These are phyloP conservation scores for Ennomos fuscantarius DNA, from an alignment of 2,888 invertebrate species.

Conservation along the genomic window DNA sequence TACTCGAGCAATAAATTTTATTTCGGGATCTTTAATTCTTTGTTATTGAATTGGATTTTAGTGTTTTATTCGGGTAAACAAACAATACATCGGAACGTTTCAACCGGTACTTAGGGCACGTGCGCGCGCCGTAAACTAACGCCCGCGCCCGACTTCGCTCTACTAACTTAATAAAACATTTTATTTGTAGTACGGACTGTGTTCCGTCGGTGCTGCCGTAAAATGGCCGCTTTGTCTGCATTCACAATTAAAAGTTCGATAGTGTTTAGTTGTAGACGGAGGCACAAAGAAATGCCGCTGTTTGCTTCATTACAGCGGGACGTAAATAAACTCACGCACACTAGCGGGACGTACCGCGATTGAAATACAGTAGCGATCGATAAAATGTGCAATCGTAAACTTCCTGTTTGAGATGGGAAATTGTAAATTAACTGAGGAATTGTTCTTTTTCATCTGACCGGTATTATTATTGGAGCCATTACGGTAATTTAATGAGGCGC, in stretches of 20 bases:
- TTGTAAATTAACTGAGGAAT: constrained; percentile 78
- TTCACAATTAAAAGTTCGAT: constrained; percentile 81
- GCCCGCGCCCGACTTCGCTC: constrained; percentile 64
- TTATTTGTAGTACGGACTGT: constrained; percentile 74
- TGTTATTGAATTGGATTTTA: constrained; percentile 86
- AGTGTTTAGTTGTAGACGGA: constrained; percentile 72
- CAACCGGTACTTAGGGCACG: constrained; percentile 79
- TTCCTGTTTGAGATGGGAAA: constrained; percentile 77
- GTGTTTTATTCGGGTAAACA: constrained; percentile 85
- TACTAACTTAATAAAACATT: constrained; percentile 74
- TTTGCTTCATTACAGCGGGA: constrained; percentile 64
- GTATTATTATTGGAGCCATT: constrained; percentile 62
- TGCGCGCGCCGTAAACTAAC: constrained; percentile 71
- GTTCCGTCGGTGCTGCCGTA: constrained; percentile 64
- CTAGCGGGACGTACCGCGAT: constrained; percentile 50
- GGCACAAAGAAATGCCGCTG: constrained; percentile 80
- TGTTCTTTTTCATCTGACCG: constrained; percentile 80
- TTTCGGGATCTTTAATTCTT: constrained; percentile 86
- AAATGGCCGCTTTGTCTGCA: constrained; percentile 71
- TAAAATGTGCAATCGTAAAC: constrained; percentile 81
- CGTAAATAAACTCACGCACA: constrained; percentile 70
- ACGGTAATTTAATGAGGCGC: constrained; percentile 45
- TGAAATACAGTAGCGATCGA: constrained; percentile 75
- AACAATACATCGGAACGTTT: constrained; percentile 80
- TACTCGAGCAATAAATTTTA: constrained; percentile 84